Percentiles rank a stretch among this genome's conserved stretches.
Conservation (phyloP, 1,140 invertebrate species). For the Drosophila sproati region DNA sequence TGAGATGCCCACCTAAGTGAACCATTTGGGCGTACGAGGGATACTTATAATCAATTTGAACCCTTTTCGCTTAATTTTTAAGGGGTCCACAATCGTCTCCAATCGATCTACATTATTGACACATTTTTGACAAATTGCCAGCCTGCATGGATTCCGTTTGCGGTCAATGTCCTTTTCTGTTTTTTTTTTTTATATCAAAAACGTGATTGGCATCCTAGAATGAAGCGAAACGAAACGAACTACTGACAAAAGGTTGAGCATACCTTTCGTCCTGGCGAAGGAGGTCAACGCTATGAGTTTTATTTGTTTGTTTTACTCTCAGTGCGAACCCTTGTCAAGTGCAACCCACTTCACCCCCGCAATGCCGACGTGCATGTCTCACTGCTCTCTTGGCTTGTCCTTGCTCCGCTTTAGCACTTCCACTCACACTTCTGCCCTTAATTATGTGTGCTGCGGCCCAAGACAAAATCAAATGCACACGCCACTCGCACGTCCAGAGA, state of each 20-base stretch:
- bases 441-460: constrained; percentile 71
- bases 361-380: constrained; percentile 41
- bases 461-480: constrained; percentile 73
- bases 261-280: constrained; percentile 65
- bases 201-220: constrained; percentile 69
- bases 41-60: constrained; percentile 50
- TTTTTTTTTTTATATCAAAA: constrained; percentile 43
- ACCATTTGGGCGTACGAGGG: constrained; percentile 15
- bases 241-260: constrained; percentile 44
- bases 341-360: constrained; percentile 28
- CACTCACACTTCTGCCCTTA: constrained; percentile 71
- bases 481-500: constrained; percentile 26
- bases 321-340: constrained; percentile 72
- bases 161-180: constrained; percentile 45
- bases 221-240: constrained; percentile 13
- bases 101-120: constrained; percentile 81
- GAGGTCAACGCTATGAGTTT: constrained; percentile 67
- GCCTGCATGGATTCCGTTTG: constrained; percentile 44
- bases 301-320: constrained; percentile 77
- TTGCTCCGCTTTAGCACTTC: constrained; percentile 69
- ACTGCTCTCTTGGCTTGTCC: constrained; percentile 54
- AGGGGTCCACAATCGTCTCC: constrained; percentile 43
- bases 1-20: constrained; percentile 6
- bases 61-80: constrained; percentile 64
- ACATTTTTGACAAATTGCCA: constrained; percentile 82